Evolutionary conservation across 2,888 invertebrate genomes (phyloP).

Genomic region (Apotomis capreana): DNA sequence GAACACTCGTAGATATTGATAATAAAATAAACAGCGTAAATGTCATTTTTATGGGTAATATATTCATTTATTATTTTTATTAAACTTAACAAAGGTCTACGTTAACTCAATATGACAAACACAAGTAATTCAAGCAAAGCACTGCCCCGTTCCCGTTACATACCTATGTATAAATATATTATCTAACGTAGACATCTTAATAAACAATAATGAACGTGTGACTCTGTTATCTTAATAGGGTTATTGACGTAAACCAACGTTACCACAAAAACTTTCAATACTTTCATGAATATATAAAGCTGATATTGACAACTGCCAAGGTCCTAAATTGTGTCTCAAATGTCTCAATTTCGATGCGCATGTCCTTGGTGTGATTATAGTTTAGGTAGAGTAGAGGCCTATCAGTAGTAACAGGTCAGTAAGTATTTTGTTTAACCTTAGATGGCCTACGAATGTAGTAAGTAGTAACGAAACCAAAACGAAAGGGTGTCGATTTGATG

Average conservation of each 20-base stretch:
- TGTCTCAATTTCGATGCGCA: not conserved
- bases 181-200: constrained; percentile 30
- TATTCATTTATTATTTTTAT: not conserved
- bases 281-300: not conserved
- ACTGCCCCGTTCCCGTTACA: not conserved
- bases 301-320: not conserved
- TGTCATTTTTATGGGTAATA: constrained; percentile 7
- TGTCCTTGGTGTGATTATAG: not conserved
- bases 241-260: constrained; percentile 60
- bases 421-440: too few relatives aligned
- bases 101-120: constrained; percentile 14
- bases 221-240: constrained; percentile 67
- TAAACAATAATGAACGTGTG: constrained; percentile 60
- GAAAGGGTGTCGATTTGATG: too few relatives aligned
- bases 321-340: not conserved
- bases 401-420: not conserved
- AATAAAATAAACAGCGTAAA: constrained; percentile 44
- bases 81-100: constrained; percentile 7
- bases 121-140: constrained; percentile 20
- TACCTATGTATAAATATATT: constrained; percentile 28
- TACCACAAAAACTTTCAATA: not conserved
- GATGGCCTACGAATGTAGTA: too few relatives aligned
- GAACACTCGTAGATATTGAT: constrained; percentile 46
- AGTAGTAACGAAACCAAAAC: too few relatives aligned
- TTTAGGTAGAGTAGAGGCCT: not conserved